Percentiles rank a stretch among this genome's conserved stretches.
Conservation (phyloP, 2,113 vertebrate genomes). For the Hippocampus mohnikei region DNA sequence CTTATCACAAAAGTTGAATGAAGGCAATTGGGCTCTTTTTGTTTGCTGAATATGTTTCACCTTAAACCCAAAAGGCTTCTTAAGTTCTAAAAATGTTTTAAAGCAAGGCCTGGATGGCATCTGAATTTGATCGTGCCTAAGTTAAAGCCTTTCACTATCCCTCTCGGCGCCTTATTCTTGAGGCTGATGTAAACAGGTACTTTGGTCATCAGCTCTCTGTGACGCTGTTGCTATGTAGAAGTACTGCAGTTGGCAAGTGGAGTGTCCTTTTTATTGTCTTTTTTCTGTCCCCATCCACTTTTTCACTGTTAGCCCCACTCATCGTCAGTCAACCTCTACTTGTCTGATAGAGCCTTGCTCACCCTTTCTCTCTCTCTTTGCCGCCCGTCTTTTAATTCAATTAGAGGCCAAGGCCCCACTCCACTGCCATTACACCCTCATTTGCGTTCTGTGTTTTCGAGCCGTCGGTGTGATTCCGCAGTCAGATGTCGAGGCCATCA, state of each 20-base stretch:
- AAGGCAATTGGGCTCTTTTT: no score
- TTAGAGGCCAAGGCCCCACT: conserved; percentile 87
- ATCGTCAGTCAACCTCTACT: conserved; percentile 41
- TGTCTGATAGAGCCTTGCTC: conserved; percentile 14
- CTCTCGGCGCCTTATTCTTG: not conserved
- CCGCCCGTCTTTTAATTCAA: conserved; percentile 91
- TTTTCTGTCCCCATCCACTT: conserved; percentile 17
- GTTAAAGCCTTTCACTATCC: not conserved
- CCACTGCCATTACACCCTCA: conserved; percentile 86
- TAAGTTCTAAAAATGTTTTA: no score
- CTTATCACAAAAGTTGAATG: no score
- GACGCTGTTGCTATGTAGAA: conserved; percentile 63
- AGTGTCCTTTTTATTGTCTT: conserved; percentile 48
- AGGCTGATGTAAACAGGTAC: conserved; percentile 20
- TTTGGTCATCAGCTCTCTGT: conserved; percentile 21
- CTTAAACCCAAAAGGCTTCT: no score
- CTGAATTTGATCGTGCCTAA: not conserved
- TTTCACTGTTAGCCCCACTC: conserved; percentile 27
- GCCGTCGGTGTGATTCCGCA: conserved; percentile 80
- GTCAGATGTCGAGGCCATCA: conserved; percentile 71
- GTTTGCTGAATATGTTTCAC: no score
- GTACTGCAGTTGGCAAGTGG: conserved; percentile 52
- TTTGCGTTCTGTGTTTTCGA: conserved; percentile 80
- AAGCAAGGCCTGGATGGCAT: no score
- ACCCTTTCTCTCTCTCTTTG: conserved; percentile 23